Evolutionary conservation across 2,888 invertebrate genomes (phyloP), one percentile per base, ranked within the genome.

Genomic region (Zhuqinia jingwanae): DNA sequence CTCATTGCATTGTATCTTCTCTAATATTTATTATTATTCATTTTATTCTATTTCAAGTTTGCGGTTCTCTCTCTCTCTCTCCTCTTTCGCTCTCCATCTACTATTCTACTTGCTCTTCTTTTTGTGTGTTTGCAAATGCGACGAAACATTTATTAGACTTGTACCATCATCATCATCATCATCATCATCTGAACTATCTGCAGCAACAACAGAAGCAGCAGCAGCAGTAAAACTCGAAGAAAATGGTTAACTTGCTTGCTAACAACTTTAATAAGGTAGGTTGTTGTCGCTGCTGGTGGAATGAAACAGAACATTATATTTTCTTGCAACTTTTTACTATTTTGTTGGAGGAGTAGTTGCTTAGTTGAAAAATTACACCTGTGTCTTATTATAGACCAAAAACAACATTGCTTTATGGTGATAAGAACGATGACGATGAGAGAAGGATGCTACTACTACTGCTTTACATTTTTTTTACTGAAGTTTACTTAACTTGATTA

Each of bases 111-210:
- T 36, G 36, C 8, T 36, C 36, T 36, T 36, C n/a, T n/a, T n/a
- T n/a, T n/a, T n/a, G n/a, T n/a, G n/a, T n/a, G n/a, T n/a, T n/a
- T 3, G 36, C 36, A 36, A 36, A 42, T 42, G 45, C 65, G 42
- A 68, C 65, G 42, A 68, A 68, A 68, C 42, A 68, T 68, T 68
- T 68, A 68, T 68, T 68, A 20, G 65, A 68, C 65, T 20, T 68
- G 65, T 36, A 42, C 17, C n/a, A n/a, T n/a, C n/a, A n/a, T n/a
- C n/a, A n/a, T n/a, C n/a, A n/a, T n/a, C n/a, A n/a, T n/a, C n/a
- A n/a, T 63, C 63, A 36, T n/a, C n/a, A n/a, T n/a, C n/a, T n/a
- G n/a, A n/a, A n/a, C n/a, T n/a, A n/a, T n/a, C n/a, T n/a, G n/a
- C n/a, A n/a, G n/a, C n/a, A n/a, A n/a, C n/a, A n/a, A n/a, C n/a